Evolutionary conservation across 1,140 invertebrate species (phyloP).

Genomic region (Sitobion miscanthi): DNA sequence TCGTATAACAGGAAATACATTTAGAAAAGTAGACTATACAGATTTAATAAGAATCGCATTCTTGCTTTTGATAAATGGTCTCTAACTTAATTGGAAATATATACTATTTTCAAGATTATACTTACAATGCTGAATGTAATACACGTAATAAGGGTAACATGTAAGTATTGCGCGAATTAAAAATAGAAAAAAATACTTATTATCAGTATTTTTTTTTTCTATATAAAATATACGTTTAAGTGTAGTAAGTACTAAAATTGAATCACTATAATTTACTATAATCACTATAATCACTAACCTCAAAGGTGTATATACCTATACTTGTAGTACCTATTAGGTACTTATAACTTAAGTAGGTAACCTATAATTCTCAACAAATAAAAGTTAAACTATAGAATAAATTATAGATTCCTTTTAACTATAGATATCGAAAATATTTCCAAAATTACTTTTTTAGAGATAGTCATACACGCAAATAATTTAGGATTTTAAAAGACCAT

Average conservation of each 20-base stretch:
- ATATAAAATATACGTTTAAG: too few species aligned
- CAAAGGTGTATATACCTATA: too few species aligned
- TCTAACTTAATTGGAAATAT: background rate
- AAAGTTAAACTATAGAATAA: too few species aligned
- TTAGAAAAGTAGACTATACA: constrained; percentile 6
- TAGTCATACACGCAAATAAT: background rate
- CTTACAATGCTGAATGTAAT: background rate
- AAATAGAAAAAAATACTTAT: background rate
- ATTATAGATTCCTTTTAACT: too few species aligned
- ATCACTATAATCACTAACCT: too few species aligned
- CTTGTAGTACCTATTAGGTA: too few species aligned
- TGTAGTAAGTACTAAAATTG: background rate
- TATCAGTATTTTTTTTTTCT: too few species aligned
- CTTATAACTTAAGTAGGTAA: too few species aligned
- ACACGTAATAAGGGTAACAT: background rate
- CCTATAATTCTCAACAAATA: too few species aligned
- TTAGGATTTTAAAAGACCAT: background rate
- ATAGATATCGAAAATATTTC: too few species aligned
- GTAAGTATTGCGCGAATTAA: background rate
- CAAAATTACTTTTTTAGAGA: background rate
- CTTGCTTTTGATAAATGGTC: background rate
- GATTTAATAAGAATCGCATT: constrained; percentile 9
- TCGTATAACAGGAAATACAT: background rate
- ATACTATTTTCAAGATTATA: background rate
- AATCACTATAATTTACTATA: background rate